These are phyloP conservation scores for Zaprionus bogoriensis DNA, from an alignment of 2,888 invertebrate genomes.

Conservation along the genomic window DNA sequence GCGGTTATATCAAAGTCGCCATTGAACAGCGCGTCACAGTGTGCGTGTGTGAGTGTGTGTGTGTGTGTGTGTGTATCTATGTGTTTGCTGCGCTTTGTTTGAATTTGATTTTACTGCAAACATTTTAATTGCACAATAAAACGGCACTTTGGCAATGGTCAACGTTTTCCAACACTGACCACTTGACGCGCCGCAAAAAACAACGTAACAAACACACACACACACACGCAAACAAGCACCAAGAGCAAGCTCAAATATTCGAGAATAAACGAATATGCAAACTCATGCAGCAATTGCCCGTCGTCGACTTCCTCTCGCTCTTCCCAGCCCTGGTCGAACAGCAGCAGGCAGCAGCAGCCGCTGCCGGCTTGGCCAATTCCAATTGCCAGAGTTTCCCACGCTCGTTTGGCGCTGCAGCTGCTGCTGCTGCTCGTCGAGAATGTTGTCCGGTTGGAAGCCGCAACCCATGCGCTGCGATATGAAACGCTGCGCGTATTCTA, in stretches of 20 bases:
- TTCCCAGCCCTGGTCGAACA: not conserved
- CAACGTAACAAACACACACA: not conserved
- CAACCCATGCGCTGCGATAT: conserved; percentile 10
- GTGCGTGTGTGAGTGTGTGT: not conserved
- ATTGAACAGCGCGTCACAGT: not conserved
- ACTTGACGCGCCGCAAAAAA: conserved; percentile 33
- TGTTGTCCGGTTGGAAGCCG: conserved; percentile 46
- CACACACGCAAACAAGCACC: not conserved
- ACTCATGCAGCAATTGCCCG: conserved; percentile 29
- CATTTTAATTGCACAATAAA: conserved; percentile 40
- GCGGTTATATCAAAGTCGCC: conserved; percentile 8
- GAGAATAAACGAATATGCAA: conserved; percentile 37
- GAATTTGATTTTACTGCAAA: not conserved
- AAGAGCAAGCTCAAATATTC: conserved; percentile 5
- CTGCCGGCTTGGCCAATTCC: conserved; percentile 36
- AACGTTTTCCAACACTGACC: conserved; percentile 24
- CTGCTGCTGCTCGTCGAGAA: conserved; percentile 40
- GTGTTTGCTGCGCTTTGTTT: not conserved
- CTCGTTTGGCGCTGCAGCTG: conserved; percentile 14
- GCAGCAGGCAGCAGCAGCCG: not conserved
- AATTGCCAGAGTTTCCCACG: conserved; percentile 46
- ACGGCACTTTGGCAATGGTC: conserved; percentile 29
- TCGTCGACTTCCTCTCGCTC: not conserved
- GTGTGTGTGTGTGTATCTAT: conserved; percentile 3
- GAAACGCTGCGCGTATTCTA: conserved; percentile 52